A percentile compares a stretch with the other conserved stretches of the same genome.
Conservation (phyloP, 2,888 invertebrate species). For the Aromia moschata region DNA sequence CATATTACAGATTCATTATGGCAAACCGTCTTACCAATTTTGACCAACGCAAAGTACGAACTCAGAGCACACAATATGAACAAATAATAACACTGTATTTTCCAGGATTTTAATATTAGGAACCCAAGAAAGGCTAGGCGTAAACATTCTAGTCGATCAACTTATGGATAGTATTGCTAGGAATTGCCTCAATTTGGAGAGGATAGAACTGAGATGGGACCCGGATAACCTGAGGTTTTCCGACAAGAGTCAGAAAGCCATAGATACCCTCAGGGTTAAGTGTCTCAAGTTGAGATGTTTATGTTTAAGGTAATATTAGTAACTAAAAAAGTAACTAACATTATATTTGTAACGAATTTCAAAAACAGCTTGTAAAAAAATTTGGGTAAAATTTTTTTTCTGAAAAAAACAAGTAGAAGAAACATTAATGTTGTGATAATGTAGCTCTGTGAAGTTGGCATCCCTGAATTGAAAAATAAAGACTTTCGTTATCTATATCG, state of each 20-base stretch:
- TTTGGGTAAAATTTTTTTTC: too few species aligned
- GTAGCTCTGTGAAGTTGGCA: too few species aligned
- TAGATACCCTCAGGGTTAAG: slow-evolving; percentile 95
- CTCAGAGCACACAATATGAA: background rate
- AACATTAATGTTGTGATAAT: too few species aligned
- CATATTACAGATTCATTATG: slow-evolving; percentile 98
- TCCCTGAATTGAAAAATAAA: too few species aligned
- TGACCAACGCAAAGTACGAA: slow-evolving; percentile 88
- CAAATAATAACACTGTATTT: background rate
- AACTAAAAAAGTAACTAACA: too few species aligned
- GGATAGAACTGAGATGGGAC: slow-evolving; percentile 97
- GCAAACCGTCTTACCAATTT: slow-evolving; percentile 92
- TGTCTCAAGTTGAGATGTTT: slow-evolving; percentile 93
- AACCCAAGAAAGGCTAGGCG: slow-evolving; percentile 93
- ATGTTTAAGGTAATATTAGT: slow-evolving; percentile 92
- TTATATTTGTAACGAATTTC: too few species aligned
- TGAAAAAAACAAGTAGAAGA: too few species aligned
- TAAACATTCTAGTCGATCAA: slow-evolving; percentile 97
- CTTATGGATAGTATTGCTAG: slow-evolving; percentile 97
- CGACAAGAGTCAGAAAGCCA: slow-evolving; percentile 99
- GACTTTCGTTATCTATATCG: too few species aligned
- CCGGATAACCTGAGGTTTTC: slow-evolving; percentile 98
- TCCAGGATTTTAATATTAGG: slow-evolving; percentile 95
- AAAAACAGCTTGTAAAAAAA: too few species aligned
- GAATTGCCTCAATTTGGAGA: slow-evolving; percentile 86